Base-by-base conservation (phyloP, 2,888 invertebrate genomes). In the Sphinx pinastri region DNA sequence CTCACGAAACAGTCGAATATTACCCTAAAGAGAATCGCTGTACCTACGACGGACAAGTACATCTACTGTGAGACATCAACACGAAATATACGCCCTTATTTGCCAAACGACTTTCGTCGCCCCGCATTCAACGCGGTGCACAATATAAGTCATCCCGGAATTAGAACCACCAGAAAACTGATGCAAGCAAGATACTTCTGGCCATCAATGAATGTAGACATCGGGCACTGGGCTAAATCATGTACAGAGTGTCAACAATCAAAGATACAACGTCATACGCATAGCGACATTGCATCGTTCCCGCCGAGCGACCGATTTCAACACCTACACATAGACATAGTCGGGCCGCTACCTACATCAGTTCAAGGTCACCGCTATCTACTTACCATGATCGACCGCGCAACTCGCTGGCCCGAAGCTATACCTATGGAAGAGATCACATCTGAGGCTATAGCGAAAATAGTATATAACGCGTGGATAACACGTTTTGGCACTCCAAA, bases 321-420 rank as follows among this genome's bases (percentile, higher is more conserved):
- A 19, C 63, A 63, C 45, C 45, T 63, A 14, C 63, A 63, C 49
- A n/a, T 63, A 10, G 49, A 60, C 13, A 63, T 63, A 45, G 49
- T 63, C 19, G 63, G 63, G 12, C 49, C 49, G 63, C 49, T 63
- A 47, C 49, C n/a, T 47, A 45, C 49, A 13, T 63, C 49, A 49
- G 45, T 19, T 47, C 16, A 63, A 72, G 66, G 68, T 14, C 19
- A 68, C 11, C 67, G 70, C n/a, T 71, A 71, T 54, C 11, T 71
- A 38, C 25, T 71, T 11, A 71, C 71, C 49, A 71, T 71, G 58
- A 71, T 70, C 2, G 70, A 66, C 58, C 59, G 71, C 38, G 31
- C 19, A 16, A 71, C 70, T 11, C 47, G n/a, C n/a, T 71, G 70
- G 71, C 70, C 68, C 16, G 71, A 71, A 68, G 69, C 72, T 16